Base-by-base conservation (phyloP, 2,797 vertebrate species). In the Erithacus rubecula region DNA sequence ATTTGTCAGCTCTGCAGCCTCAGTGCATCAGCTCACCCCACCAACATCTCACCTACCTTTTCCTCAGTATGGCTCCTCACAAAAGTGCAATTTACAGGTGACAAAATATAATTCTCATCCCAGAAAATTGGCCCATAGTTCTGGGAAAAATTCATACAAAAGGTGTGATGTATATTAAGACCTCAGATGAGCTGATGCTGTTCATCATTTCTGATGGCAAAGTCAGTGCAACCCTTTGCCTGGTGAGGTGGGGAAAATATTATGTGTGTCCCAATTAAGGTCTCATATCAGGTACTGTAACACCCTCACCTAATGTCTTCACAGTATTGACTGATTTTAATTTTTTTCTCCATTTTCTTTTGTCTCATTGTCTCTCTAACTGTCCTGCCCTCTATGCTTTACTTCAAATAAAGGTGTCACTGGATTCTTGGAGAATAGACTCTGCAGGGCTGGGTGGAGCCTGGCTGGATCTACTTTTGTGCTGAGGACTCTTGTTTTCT, bases 21-120 rank as follows among this genome's bases (percentile, higher is more conserved):
- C 1, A 1, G 27, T 23, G 37, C 2, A 4, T 52, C 2, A 10
- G n/a, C 41, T 91, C 3, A 1, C 36, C 80, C 56, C 64, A 67
- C 26, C 0, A 2, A 14, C 75, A 65, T 26, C 65, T 93, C 24
- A 7, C 87, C 69, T 75, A 19, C 26, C 51, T 81, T 90, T 70
- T 71, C 55, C 69, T 69, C 46, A 37, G 27, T 24, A 47, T 5
- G 12, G 8, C 47, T 78, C 70, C 79, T 83, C 76, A 88, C 39
- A 68, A 59, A 93, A 83, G 83, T 55, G 77, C 55, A 83, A 90
- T 88, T 93, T 86, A 65, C 63, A 88, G 72, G 91, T 76, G 94
- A 69, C 14, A 10, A 89, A 93, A 96, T 81, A 65, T 65, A 95
- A 94, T 94, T 96, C 69, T 94, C 83, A 49, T 91, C 76, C 88